phyloP scores from a whole-genome alignment of 2,888 invertebrate genomes.

The Agrochola lychnidis region DNA sequence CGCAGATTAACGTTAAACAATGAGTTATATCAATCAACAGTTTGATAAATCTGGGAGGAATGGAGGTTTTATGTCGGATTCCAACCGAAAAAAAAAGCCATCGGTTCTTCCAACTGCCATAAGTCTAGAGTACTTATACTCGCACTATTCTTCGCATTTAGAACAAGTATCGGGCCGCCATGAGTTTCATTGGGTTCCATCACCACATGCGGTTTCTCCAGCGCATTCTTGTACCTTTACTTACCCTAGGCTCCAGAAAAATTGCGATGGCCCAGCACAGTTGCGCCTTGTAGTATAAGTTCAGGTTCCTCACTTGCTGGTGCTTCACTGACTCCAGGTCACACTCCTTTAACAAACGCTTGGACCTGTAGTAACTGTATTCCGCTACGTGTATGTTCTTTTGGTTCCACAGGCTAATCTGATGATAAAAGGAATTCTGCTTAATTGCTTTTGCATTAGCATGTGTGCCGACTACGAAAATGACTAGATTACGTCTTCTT shows the following conservation, averaged over 20 bases:
- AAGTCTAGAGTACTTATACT: not conserved
- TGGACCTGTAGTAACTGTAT: slow-evolving; percentile 74
- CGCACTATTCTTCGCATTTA: not conserved
- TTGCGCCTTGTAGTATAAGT: slow-evolving; percentile 81
- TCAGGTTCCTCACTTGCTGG: slow-evolving; percentile 72
- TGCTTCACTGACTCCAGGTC: slow-evolving; percentile 72
- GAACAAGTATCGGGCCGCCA: not conserved
- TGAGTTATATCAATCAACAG: not conserved
- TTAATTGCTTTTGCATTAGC: not conserved
- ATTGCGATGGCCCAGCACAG: slow-evolving; percentile 86
- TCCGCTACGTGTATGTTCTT: slow-evolving; percentile 67
- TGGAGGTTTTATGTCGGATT: not conserved
- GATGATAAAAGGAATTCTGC: slow-evolving; percentile 1
- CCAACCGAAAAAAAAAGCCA: not conserved
- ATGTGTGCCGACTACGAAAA: not conserved
- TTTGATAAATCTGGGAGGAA: not conserved
- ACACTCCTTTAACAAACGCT: slow-evolving; percentile 74
- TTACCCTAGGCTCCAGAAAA: slow-evolving; percentile 82
- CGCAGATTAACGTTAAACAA: not conserved
- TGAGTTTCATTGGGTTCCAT: not conserved
- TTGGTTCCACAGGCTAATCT: slow-evolving; percentile 83
- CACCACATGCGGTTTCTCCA: not conserved
- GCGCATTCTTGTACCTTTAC: not conserved
- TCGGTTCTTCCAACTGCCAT: too few relatives aligned
- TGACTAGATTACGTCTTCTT: not conserved